Conservation (phyloP, 2,797 vertebrate genomes). For the Parambassis ranga region DNA sequence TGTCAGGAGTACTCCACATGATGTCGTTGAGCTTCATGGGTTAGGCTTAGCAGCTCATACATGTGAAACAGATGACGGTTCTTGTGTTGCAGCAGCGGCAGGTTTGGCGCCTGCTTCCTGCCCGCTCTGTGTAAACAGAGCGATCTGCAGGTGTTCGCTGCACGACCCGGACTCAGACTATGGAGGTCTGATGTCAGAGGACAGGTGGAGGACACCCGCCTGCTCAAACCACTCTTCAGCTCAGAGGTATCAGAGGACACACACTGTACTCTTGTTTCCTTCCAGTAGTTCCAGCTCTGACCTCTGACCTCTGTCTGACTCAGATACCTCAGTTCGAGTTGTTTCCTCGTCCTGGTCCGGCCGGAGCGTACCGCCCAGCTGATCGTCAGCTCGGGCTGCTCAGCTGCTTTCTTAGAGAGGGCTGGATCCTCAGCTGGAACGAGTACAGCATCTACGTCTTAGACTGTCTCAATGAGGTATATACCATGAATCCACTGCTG, state of each 20-base stretch:
- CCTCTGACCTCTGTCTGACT: background rate
- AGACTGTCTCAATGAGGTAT: constrained; percentile 91
- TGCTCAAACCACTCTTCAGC: constrained; percentile 87
- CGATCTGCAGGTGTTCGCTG: constrained; percentile 88
- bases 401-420: constrained; percentile 88
- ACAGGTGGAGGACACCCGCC: constrained; percentile 89
- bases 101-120: constrained; percentile 94
- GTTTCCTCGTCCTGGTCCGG: constrained; percentile 83
- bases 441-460: constrained; percentile 94
- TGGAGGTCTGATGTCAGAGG: constrained; percentile 91
- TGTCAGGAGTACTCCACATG: too few species aligned
- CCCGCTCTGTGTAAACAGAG: constrained; percentile 96
- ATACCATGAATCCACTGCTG: too few species aligned
- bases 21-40: too few species aligned
- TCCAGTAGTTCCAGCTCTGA: background rate
- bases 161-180: constrained; percentile 90
- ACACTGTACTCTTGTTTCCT: background rate
- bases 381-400: constrained; percentile 91
- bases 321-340: constrained; percentile 87
- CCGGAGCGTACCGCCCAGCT: constrained; percentile 75
- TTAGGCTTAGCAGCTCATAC: too few species aligned
- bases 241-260: constrained; percentile 59
- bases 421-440: constrained; percentile 96
- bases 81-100: constrained; percentile 85
- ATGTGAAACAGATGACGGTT: too few species aligned